Evolutionary conservation across 1,140 invertebrate genomes (phyloP), one percentile per base, ranked within the genome.

Genomic region (Musca vetustissima): DNA sequence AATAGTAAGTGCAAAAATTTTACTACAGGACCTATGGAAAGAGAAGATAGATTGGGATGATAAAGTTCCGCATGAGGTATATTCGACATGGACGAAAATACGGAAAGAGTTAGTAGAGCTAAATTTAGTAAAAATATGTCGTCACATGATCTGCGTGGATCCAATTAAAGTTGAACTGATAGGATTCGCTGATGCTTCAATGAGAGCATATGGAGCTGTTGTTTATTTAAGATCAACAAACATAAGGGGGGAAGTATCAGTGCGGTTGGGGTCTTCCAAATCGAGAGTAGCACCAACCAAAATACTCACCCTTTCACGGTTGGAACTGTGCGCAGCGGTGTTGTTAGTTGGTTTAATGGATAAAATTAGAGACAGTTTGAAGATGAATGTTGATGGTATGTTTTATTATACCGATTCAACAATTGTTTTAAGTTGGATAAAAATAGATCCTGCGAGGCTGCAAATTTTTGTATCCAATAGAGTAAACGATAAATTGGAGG

Each of bases 1-100:
- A 17, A 72, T 75, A 8, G 74, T 84, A 7, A 69, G 22, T 13
- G 74, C 76, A 13, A 84, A 85, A 72, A 74, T 83, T 14, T 73
- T 84, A 7, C 75, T 84, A 7, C 83, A 84, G 73, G 75, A 79
- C 53, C 15, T 84, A 1, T 82, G 83, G 82, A 72, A 71, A 70
- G 15, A 28, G 66, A 73, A 77, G 48, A 66, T 77, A 22, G 74
- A 73, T 6, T 83, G 82, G 81, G 82, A 83, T 72, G 71, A 73
- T 19, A n/a, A 25, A n/a, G 24, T 74, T 43, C 36, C 36, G 6
- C 36, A 43, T 6, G 11, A 9, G 32, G 22, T 68, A 55, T 55
- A 1, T 53, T 21, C 21, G 1, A 14, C 9, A 19, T 67, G 66
- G 49, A 14, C 24, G 14, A 47, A 59, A 28, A 15, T 68, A 22